These are phyloP conservation scores for Zhuqinia jingwanae DNA, from an alignment of 2,888 invertebrate species.

Conservation along the genomic window DNA sequence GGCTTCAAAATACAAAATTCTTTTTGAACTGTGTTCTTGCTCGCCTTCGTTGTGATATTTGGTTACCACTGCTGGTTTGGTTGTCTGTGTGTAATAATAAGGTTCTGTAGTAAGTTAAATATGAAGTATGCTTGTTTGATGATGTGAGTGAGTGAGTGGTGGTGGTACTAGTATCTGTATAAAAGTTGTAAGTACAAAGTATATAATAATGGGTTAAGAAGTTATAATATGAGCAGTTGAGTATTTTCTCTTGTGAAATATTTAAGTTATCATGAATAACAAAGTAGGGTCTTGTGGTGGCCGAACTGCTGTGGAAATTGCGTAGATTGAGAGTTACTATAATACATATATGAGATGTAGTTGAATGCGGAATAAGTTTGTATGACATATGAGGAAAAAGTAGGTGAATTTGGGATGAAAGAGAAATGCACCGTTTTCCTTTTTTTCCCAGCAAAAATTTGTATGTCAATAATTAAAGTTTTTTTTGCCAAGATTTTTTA, in stretches of 20 bases:
- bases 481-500: too few relatives aligned
- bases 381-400: neutral
- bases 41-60: neutral
- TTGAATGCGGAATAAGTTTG: neutral
- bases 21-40: neutral
- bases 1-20: conserved; percentile 23
- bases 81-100: neutral
- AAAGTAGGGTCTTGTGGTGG: conserved; percentile 44
- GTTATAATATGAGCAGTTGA: conserved; percentile 14
- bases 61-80: neutral
- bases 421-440: too few relatives aligned
- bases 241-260: conserved; percentile 45
- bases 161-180: neutral
- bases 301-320: conserved; percentile 3
- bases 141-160: too few relatives aligned
- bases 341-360: too few relatives aligned
- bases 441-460: too few relatives aligned
- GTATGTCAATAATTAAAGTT: too few relatives aligned
- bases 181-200: conserved; percentile 3
- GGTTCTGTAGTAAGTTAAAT: conserved; percentile 28
- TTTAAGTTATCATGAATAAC: conserved; percentile 56
- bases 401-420: neutral
- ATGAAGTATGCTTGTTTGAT: neutral
- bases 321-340: neutral
- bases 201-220: neutral